Conservation (phyloP, 2,113 vertebrate species). For the Phaetusa simplex region DNA sequence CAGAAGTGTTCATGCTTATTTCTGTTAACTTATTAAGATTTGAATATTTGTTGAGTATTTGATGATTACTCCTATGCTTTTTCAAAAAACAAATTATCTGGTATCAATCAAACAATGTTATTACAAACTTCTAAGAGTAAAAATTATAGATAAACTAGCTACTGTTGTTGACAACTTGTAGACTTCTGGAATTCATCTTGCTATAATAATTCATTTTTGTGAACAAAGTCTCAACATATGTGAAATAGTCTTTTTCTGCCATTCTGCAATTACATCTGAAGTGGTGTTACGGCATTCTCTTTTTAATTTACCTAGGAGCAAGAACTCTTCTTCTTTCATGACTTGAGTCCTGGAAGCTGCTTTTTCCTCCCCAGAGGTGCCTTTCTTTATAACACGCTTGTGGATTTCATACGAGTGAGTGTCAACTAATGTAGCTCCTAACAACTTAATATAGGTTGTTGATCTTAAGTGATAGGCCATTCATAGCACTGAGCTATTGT, state of each 20-base stretch:
- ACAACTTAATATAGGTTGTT: background rate
- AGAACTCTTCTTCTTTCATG: slow-evolving; percentile 98
- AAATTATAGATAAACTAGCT: background rate
- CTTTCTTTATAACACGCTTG: slow-evolving; percentile 88
- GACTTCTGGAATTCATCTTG: background rate
- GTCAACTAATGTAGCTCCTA: background rate
- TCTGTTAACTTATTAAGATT: background rate
- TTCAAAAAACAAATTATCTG: background rate
- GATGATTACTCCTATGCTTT: background rate
- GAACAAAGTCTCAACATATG: background rate
- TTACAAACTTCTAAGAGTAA: background rate
- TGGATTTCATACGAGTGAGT: slow-evolving; percentile 89
- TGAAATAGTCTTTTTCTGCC: background rate
- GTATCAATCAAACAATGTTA: background rate
- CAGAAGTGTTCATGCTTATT: background rate
- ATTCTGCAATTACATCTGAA: background rate
- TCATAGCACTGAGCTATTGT: background rate
- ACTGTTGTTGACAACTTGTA: background rate
- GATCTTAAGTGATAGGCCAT: background rate
- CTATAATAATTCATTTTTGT: background rate
- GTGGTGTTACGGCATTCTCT: background rate
- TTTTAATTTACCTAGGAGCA: slow-evolving; percentile 82
- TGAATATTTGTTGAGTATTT: background rate
- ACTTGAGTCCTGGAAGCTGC: slow-evolving; percentile 94
- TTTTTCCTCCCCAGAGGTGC: slow-evolving; percentile 95